phyloP scores from a whole-genome alignment of 1,140 invertebrate species.

The Pogonomyrmex barbatus region DNA sequence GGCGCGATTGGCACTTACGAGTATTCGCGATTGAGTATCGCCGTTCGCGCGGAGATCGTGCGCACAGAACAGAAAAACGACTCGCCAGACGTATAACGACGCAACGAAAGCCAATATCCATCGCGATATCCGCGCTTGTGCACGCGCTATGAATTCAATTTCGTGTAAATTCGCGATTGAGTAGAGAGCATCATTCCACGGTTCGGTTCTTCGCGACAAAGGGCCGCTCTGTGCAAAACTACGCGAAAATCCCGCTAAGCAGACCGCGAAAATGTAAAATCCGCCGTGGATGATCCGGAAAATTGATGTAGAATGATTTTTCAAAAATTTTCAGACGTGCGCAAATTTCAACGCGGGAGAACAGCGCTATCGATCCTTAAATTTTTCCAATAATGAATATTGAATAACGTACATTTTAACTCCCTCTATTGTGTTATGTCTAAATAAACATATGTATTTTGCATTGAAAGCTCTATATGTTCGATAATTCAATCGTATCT shows the following conservation, averaged over 20 bases:
- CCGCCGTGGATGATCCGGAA: not conserved
- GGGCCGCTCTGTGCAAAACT: constrained; percentile 6
- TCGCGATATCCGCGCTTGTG: constrained; percentile 32
- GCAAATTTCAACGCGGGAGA: not conserved
- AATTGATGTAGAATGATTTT: not conserved
- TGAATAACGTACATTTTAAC: not conserved
- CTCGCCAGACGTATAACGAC: constrained; percentile 69
- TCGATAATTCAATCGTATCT: constrained; percentile 37
- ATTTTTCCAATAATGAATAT: not conserved
- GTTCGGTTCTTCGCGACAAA: constrained; percentile 43
- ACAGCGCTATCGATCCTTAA: not conserved
- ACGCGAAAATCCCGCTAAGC: constrained; percentile 17
- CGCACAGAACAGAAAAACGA: constrained; percentile 58
- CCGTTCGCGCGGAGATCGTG: constrained; percentile 58
- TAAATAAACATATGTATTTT: not conserved
- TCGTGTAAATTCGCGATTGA: constrained; percentile 52
- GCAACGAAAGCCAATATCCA: constrained; percentile 72
- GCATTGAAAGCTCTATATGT: no score
- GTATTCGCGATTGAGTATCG: constrained; percentile 70
- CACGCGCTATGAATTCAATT: constrained; percentile 68
- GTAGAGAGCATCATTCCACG: constrained; percentile 35
- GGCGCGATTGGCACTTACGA: constrained; percentile 72
- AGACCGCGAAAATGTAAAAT: not conserved
- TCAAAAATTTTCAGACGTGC: not conserved
- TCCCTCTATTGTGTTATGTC: not conserved